These are phyloP conservation scores for Philotrypesis tridentata DNA, from an alignment of 1,140 invertebrate genomes.

Conservation along the genomic window DNA sequence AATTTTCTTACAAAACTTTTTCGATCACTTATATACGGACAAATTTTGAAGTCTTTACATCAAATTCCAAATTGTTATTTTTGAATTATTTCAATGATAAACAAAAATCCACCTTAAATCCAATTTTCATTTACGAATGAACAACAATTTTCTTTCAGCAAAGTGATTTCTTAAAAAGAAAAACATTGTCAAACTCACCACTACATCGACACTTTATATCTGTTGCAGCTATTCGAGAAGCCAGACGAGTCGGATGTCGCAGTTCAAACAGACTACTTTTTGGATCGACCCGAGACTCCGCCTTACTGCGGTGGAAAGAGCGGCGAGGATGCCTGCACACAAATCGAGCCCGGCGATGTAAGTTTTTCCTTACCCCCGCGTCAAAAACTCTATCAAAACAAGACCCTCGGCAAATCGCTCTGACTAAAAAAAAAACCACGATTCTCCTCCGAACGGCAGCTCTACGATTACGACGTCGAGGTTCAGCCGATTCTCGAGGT, in stretches of 20 bases:
- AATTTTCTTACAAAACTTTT: too few relatives aligned
- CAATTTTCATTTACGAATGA: too few relatives aligned
- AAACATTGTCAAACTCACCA: too few relatives aligned
- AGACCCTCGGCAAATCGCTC: too few relatives aligned
- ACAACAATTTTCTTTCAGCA: too few relatives aligned
- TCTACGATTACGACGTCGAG: constrained; percentile 93
- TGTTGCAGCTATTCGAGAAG: constrained; percentile 78
- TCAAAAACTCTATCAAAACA: not conserved
- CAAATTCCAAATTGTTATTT: too few relatives aligned
- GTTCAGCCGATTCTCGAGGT: constrained; percentile 91
- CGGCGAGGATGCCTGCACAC: constrained; percentile 86
- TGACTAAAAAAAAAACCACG: not conserved
- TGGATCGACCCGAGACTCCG: constrained; percentile 85
- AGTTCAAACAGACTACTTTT: constrained; percentile 90
- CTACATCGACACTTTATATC: too few relatives aligned
- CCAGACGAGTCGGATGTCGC: constrained; percentile 83
- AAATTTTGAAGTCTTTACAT: too few relatives aligned
- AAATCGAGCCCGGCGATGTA: constrained; percentile 91
- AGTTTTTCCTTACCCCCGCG: constrained; percentile 64
- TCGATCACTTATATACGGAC: too few relatives aligned
- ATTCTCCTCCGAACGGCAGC: constrained; percentile 65
- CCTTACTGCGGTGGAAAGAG: constrained; percentile 83
- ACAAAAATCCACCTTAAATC: too few relatives aligned
- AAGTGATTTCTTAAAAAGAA: too few relatives aligned
- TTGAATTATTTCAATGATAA: too few relatives aligned